phyloP scores from a whole-genome alignment of 2,888 invertebrate genomes.

The Ethmia dodecea region DNA sequence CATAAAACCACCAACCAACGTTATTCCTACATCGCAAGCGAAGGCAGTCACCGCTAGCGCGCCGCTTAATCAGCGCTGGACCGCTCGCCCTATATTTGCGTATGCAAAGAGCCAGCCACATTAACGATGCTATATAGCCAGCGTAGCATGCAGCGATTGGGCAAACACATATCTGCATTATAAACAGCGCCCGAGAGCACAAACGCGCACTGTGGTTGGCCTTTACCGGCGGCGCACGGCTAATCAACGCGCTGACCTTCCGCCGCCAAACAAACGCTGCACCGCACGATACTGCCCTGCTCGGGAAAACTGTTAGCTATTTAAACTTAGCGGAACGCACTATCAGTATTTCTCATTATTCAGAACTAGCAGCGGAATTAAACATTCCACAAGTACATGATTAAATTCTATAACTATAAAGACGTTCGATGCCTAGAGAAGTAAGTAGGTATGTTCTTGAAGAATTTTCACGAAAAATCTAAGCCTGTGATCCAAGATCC shows the following conservation, averaged over 20 bases:
- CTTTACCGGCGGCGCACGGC: conserved; percentile 66
- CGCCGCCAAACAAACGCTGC: conserved; percentile 59
- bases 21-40: conserved; percentile 34
- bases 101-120: conserved; percentile 77
- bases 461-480: too few species aligned
- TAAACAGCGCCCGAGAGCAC: conserved; percentile 74
- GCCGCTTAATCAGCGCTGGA: conserved; percentile 74
- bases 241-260: conserved; percentile 75
- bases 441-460: too few species aligned
- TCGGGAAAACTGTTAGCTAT: conserved; percentile 2
- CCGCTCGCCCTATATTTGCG: conserved; percentile 76
- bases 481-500: too few species aligned
- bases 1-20: too few species aligned
- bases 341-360: too few species aligned
- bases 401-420: too few species aligned
- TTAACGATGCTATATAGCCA: conserved; percentile 78
- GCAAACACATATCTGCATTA: conserved; percentile 79
- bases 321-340: background rate
- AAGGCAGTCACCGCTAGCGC: conserved; percentile 56
- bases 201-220: conserved; percentile 75
- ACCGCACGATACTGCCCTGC: conserved; percentile 15
- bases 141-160: conserved; percentile 76
- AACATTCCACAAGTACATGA: too few species aligned
- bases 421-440: too few species aligned
- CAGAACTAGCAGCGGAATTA: too few species aligned